phyloP scores from a whole-genome alignment of 2,888 invertebrate species.

The Tachina lurida region DNA sequence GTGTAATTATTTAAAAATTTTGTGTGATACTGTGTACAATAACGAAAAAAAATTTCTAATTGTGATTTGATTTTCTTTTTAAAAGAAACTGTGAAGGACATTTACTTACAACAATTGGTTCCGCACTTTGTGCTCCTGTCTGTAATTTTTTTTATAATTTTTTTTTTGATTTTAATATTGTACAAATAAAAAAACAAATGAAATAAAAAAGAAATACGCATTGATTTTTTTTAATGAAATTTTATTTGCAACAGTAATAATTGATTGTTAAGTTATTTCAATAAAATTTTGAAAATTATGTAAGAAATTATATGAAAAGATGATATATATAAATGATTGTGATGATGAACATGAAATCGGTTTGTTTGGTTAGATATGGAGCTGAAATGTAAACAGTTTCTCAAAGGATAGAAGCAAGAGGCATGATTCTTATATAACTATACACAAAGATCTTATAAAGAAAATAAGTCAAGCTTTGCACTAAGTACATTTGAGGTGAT shows the following conservation, averaged over 20 bases:
- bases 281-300: background rate
- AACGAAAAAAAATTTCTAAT: constrained; percentile 57
- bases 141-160: constrained; percentile 82
- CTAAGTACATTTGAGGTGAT: too few species aligned
- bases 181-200: constrained; percentile 62
- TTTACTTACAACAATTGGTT: constrained; percentile 97
- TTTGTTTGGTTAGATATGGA: too few species aligned
- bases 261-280: background rate
- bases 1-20: constrained; percentile 62
- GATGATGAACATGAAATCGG: background rate
- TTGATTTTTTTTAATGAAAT: constrained; percentile 63
- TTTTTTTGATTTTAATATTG: constrained; percentile 50
- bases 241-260: constrained; percentile 46
- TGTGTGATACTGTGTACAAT: constrained; percentile 57
- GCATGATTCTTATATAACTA: too few species aligned
- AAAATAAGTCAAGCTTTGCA: too few species aligned
- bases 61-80: constrained; percentile 58
- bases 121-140: constrained; percentile 93
- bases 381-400: background rate
- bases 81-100: constrained; percentile 75
- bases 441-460: too few species aligned
- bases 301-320: background rate
- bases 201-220: constrained; percentile 66
- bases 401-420: too few species aligned
- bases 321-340: background rate